Conservation (phyloP, 2,888 invertebrate species). For the Lithophane socia region DNA sequence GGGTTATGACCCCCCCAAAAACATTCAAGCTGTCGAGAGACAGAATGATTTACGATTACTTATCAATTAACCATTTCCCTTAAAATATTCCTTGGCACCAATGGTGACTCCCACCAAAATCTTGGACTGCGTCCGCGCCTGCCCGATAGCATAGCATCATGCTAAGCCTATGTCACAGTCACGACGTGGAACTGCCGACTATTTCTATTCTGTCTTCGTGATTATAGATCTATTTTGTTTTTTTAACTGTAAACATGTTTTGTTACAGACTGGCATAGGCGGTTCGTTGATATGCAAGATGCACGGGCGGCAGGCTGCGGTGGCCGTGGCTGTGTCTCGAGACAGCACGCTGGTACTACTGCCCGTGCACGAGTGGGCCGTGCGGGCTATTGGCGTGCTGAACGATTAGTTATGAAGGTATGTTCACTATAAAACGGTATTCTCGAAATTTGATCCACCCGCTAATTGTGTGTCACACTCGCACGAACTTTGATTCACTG, state of each 20-base stretch:
- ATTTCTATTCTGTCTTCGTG: not conserved
- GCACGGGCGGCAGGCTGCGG: slow-evolving; percentile 71
- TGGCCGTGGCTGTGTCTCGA: slow-evolving; percentile 81
- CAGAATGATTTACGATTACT: too few species aligned
- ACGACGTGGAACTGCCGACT: not conserved
- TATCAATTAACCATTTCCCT: too few species aligned
- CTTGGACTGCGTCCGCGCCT: too few species aligned
- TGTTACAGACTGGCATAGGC: slow-evolving; percentile 82
- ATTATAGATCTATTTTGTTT: not conserved
- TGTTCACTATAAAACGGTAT: not conserved
- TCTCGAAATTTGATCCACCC: not conserved
- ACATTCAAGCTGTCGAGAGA: too few species aligned
- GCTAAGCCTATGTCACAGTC: not conserved
- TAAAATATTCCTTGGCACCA: too few species aligned
- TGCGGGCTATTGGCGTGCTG: slow-evolving; percentile 65
- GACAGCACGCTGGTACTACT: slow-evolving; percentile 77
- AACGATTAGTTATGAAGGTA: slow-evolving; percentile 38
- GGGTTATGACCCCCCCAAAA: too few species aligned
- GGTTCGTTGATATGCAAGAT: slow-evolving; percentile 80
- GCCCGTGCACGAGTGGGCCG: slow-evolving; percentile 78
- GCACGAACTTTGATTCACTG: not conserved
- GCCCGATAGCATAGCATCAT: not conserved
- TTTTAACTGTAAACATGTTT: not conserved
- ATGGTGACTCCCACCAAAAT: too few species aligned
- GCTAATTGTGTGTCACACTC: not conserved